Conservation (phyloP, 2,113 vertebrate genomes). For the Emydocephalus ijimae region DNA sequence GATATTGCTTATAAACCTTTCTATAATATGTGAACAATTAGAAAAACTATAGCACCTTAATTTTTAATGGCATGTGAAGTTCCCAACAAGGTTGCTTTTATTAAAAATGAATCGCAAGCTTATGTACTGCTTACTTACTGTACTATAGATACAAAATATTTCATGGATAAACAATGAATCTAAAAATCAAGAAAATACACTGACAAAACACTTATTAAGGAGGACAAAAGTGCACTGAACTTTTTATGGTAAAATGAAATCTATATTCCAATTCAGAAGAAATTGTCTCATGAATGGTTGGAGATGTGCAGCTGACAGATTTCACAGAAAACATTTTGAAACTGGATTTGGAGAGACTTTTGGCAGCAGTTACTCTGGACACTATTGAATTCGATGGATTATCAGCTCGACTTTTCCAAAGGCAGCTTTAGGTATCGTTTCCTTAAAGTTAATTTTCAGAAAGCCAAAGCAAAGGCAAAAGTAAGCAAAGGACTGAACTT, state of each 20-base stretch:
- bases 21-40: background rate
- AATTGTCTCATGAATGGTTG: background rate
- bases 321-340: background rate
- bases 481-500: background rate
- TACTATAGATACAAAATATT: background rate
- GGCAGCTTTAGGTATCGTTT: background rate
- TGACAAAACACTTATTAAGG: background rate
- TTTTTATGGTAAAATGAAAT: background rate
- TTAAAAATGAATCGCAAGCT: background rate
- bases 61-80: background rate
- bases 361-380: background rate
- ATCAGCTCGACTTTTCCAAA: background rate
- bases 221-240: background rate
- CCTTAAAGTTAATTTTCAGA: background rate
- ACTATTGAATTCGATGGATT: background rate
- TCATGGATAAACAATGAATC: background rate
- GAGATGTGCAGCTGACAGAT: background rate
- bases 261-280: background rate
- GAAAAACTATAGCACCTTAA: background rate
- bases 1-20: background rate
- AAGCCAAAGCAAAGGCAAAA: background rate
- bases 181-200: background rate
- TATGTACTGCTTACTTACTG: background rate
- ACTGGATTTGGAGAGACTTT: background rate
- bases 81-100: background rate